Percentiles rank a stretch among this genome's conserved stretches.
Conservation (phyloP, 2,888 invertebrate species). For the Balanococcus diminutus region DNA sequence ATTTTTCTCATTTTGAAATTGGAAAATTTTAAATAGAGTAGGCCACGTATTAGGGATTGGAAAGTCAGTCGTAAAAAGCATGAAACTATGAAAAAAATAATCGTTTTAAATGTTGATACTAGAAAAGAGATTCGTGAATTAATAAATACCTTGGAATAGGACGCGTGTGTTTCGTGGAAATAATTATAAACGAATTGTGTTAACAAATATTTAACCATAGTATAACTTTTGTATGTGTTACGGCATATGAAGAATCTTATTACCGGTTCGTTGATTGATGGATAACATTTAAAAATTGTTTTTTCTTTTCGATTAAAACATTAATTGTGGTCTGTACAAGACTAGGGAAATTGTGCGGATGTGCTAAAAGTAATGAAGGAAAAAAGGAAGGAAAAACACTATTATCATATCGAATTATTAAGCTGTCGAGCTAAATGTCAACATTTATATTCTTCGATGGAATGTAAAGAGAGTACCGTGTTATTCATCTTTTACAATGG, state of each 20-base stretch:
- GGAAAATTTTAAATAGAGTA: neutral
- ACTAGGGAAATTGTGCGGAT: neutral
- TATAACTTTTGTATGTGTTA: neutral
- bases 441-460: neutral
- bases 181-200: neutral
- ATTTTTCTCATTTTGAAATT: neutral
- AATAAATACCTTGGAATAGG: neutral
- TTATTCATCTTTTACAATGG: constrained; percentile 10
- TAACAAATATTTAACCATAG: constrained; percentile 11
- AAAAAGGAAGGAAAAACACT: neutral
- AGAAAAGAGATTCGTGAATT: neutral
- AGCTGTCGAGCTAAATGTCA: constrained; percentile 2
- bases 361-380: neutral
- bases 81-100: neutral
- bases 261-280: neutral
- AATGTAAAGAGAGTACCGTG: neutral
- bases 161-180: constrained; percentile 2
- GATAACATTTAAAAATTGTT: neutral
- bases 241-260: neutral
- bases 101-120: constrained; percentile 10
- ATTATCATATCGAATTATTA: neutral
- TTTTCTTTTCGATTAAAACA: neutral
- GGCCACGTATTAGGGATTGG: neutral
- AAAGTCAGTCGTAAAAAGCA: neutral
- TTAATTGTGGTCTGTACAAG: neutral